Conservation (phyloP, 2,888 invertebrate genomes). For the Andrena bicolor region DNA sequence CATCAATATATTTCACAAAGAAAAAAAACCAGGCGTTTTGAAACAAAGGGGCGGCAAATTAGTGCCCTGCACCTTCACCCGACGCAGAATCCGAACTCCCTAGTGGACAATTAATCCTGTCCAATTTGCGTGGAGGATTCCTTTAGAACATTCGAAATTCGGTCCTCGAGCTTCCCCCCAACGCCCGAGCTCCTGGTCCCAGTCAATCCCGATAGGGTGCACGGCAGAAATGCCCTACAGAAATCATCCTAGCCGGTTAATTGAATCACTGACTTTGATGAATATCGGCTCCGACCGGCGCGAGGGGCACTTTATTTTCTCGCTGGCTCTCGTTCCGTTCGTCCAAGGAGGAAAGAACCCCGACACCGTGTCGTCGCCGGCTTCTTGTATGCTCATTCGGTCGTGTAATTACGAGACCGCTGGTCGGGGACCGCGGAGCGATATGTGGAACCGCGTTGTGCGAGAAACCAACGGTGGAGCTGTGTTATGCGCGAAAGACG, state of each 20-base stretch:
- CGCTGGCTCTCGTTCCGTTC: slow-evolving; percentile 11
- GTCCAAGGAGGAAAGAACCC: slow-evolving; percentile 29
- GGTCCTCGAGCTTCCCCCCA: slow-evolving; percentile 41
- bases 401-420: slow-evolving; percentile 69
- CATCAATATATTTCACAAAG: no score
- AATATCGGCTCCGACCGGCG: slow-evolving; percentile 70
- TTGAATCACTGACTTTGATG: slow-evolving; percentile 80
- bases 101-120: neutral
- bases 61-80: neutral
- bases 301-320: slow-evolving; percentile 69
- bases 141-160: slow-evolving; percentile 17
- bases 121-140: slow-evolving; percentile 3
- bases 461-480: slow-evolving; percentile 38
- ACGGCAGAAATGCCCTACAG: slow-evolving; percentile 50
- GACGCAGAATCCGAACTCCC: neutral
- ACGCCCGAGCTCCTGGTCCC: neutral
- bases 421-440: slow-evolving; percentile 35
- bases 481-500: slow-evolving; percentile 44
- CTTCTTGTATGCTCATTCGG: slow-evolving; percentile 66
- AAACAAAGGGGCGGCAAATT: neutral
- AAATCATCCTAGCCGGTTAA: slow-evolving; percentile 72
- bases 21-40: no score
- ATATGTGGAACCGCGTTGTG: slow-evolving; percentile 17
- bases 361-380: slow-evolving; percentile 55
- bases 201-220: slow-evolving; percentile 29